Evolutionary conservation across 2,888 invertebrate species (phyloP).

Genomic region (Melinaea marsaeus): DNA sequence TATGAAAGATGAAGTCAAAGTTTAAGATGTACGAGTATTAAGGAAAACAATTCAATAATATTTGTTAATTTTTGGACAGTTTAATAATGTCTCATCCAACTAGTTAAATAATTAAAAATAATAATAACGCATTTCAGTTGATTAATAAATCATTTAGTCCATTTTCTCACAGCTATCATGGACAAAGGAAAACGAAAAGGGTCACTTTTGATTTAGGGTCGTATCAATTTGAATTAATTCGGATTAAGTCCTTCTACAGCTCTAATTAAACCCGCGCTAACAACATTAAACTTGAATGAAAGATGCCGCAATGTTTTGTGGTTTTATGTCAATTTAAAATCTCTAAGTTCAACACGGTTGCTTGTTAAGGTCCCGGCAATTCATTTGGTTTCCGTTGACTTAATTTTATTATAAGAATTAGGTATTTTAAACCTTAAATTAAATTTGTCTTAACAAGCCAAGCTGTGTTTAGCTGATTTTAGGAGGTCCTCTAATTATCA

Average conservation of each 20-base stretch:
- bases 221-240: constrained; percentile 65
- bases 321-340: constrained; percentile 71
- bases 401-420: constrained; percentile 70
- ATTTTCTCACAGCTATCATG: constrained; percentile 19
- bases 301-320: constrained; percentile 69
- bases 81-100: too few relatives aligned
- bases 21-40: too few relatives aligned
- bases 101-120: neutral
- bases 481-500: neutral
- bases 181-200: constrained; percentile 27
- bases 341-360: constrained; percentile 54
- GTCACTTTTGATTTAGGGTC: constrained; percentile 41
- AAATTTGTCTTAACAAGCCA: constrained; percentile 57
- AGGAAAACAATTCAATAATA: too few relatives aligned
- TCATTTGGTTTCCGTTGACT: constrained; percentile 53
- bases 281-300: constrained; percentile 73
- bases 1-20: too few relatives aligned
- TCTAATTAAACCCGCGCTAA: constrained; percentile 65
- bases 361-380: constrained; percentile 54
- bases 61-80: too few relatives aligned
- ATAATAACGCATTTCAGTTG: neutral
- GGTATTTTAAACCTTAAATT: constrained; percentile 55
- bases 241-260: constrained; percentile 52
- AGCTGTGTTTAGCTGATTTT: constrained; percentile 14
- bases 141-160: constrained; percentile 3